Conservation (phyloP, 2,797 vertebrate species). For the Gallinago solitaria region DNA sequence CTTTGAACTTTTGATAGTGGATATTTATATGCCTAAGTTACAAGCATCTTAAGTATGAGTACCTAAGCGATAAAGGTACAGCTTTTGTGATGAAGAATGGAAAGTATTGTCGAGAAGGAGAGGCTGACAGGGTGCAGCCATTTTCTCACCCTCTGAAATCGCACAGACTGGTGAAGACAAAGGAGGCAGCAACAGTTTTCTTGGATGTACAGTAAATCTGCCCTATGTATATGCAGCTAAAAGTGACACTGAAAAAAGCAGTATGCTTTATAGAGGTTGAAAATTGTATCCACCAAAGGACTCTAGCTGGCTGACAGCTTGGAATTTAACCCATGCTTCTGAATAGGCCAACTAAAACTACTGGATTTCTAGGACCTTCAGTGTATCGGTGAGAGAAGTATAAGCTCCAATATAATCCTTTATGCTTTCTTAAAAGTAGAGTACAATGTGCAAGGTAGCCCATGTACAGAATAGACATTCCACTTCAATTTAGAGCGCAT, state of each 20-base stretch:
- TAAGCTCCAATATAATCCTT: background rate
- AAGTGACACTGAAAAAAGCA: background rate
- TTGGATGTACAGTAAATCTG: background rate
- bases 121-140: background rate
- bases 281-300: background rate
- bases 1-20: background rate
- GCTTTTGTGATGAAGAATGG: background rate
- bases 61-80: background rate
- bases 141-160: background rate
- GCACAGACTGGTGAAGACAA: background rate
- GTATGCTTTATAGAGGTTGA: background rate
- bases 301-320: background rate
- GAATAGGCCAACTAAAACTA: background rate
- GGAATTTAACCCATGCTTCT: background rate
- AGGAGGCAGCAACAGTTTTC: background rate
- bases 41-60: background rate
- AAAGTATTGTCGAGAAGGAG: background rate
- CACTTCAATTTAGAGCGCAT: background rate
- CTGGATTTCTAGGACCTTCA: background rate
- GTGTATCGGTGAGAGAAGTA: background rate
- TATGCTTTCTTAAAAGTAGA: background rate
- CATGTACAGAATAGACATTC: background rate
- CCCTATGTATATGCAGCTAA: background rate
- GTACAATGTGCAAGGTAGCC: background rate
- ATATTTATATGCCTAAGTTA: background rate